These are phyloP conservation scores for Diplodus sargus DNA, from an alignment of 2,797 vertebrate genomes.

Conservation along the genomic window DNA sequence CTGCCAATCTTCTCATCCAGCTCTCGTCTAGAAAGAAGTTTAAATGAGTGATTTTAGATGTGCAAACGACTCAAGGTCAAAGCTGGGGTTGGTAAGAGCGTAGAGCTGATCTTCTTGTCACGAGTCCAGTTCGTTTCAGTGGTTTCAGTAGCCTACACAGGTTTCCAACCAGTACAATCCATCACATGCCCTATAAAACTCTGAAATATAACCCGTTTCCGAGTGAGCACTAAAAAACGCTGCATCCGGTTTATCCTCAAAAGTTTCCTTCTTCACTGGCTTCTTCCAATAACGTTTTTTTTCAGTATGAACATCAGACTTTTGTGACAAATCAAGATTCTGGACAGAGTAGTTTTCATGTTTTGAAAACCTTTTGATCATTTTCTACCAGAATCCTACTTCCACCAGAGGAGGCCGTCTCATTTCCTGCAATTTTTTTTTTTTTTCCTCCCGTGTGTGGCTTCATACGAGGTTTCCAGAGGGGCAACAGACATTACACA, in stretches of 20 bases:
- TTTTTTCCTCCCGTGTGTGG: constrained; percentile 2
- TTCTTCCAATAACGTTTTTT: constrained; percentile 1
- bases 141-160: background rate
- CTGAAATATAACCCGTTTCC: too few relatives aligned
- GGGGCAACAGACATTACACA: constrained; percentile 22
- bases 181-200: background rate
- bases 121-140: background rate
- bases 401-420: constrained; percentile 12
- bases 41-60: too few relatives aligned
- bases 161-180: background rate
- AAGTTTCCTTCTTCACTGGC: background rate
- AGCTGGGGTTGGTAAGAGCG: too few relatives aligned
- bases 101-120: too few relatives aligned
- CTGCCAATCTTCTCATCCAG: background rate
- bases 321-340: background rate
- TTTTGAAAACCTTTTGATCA: constrained; percentile 20
- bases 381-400: background rate
- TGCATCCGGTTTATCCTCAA: background rate
- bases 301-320: background rate
- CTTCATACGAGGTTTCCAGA: constrained; percentile 6
- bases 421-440: constrained; percentile 35
- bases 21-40: background rate
- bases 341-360: constrained; percentile 13
- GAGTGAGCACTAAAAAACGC: background rate
- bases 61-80: too few relatives aligned